phyloP scores from a whole-genome alignment of 2,113 vertebrate species.

The Arizona elegans region DNA sequence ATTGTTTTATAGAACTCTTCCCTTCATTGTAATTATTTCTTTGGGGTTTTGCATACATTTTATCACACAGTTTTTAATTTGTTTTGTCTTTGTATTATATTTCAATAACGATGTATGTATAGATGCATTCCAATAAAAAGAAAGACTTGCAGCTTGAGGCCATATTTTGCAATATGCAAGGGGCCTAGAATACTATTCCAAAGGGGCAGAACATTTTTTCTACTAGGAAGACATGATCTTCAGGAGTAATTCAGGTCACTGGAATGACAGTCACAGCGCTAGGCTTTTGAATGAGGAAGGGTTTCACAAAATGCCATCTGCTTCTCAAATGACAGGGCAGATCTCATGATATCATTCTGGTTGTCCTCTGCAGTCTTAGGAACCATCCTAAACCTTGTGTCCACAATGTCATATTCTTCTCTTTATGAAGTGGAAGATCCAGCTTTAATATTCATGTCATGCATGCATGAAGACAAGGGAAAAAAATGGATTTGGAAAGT shows the following conservation, averaged over 20 bases:
- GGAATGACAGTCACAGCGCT: not conserved
- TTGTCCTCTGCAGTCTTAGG: not conserved
- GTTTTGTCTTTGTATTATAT: not conserved
- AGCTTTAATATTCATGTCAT: slow-evolving; percentile 53
- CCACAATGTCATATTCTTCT: slow-evolving; percentile 41
- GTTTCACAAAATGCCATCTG: not conserved
- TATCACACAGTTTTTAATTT: not conserved
- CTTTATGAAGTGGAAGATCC: slow-evolving; percentile 39
- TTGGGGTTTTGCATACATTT: not conserved
- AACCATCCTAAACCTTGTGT: slow-evolving; percentile 38
- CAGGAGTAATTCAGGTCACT: accelerated
- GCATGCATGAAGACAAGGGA: slow-evolving; percentile 42
- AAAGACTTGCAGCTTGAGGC: not conserved
- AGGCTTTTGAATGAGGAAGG: not conserved
- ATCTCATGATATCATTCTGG: slow-evolving; percentile 7
- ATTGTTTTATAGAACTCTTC: not conserved
- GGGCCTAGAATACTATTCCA: not conserved
- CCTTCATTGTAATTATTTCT: not conserved
- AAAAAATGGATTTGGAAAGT: slow-evolving; percentile 59
- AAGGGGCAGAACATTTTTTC: not conserved
- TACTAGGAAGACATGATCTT: not conserved
- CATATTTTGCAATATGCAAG: not conserved
- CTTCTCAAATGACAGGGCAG: slow-evolving; percentile 21
- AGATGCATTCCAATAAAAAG: not conserved
- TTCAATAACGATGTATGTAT: not conserved